Evolutionary conservation across 2,888 invertebrate species (phyloP), one percentile per base, ranked within the genome.

Genomic region (Odontomyia ornata): DNA sequence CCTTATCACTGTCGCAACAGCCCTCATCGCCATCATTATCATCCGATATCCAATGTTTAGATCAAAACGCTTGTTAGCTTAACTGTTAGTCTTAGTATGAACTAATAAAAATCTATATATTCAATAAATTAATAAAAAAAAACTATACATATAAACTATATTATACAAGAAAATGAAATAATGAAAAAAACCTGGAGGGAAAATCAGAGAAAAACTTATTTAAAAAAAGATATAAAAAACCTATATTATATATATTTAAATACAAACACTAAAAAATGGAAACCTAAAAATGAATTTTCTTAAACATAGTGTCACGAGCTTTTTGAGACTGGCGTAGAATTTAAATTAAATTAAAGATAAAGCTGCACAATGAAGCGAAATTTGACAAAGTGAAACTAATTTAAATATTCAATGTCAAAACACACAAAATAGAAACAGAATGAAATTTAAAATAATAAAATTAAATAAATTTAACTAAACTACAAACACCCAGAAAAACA

Each of bases 291-390:
- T 78, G 75, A 80, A 81, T 81, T 78, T 79, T 81, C 81, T 80
- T 30, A 36, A 30, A 27, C 15, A 80, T 78, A 79, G 79, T 81
- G 80, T 86, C 86, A 86, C 86, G 86, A 87, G 87, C 86, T 87
- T 87, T 86, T 86, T 86, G 87, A 87, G 86, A 86, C 86, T 86
- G 87, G 86, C 86, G 83, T 86, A 85, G 85, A 84, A 85, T 85
- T 85, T 84, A 85, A 80, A 80, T 79, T 80, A 80, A 80, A 80
- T 80, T 78, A 65, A 77, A 79, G 69, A 75, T 47, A 60, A 78
- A 62, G 75, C 60, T 71, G 67, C 72, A 72, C 62, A 60, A 43
- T 43, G 27, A 52, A 62, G n/a, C 46, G 28, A 69, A 47, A 15
- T 46, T 25, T 47, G 27, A 72, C 23, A 47, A 28, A 36, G 21